Conservation (phyloP, 1,140 invertebrate species). For the Trigoniulus corallinus region DNA sequence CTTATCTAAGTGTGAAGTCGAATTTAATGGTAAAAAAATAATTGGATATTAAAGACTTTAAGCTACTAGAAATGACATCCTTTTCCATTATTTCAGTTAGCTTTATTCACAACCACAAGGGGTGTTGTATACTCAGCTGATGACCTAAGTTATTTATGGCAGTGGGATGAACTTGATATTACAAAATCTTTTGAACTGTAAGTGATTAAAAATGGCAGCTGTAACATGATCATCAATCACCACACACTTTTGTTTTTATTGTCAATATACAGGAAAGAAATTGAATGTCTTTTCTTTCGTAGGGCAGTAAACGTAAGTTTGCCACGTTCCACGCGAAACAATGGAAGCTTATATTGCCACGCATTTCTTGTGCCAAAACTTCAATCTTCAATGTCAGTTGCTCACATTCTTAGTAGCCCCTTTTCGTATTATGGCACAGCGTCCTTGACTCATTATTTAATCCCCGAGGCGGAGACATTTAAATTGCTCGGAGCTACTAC, state of each 20-base stretch:
- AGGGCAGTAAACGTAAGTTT: constrained; percentile 36
- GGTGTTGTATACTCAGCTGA: constrained; percentile 6
- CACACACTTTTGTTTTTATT: not conserved
- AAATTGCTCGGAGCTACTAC: constrained; percentile 37
- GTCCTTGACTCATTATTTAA: constrained; percentile 44
- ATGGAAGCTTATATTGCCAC: constrained; percentile 17
- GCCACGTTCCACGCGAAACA: constrained; percentile 22
- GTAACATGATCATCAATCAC: not conserved
- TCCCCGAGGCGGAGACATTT: constrained; percentile 54
- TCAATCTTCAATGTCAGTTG: constrained; percentile 14
- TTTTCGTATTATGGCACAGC: constrained; percentile 35
- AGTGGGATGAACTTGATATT: constrained; percentile 14
- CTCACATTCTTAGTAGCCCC: constrained; percentile 29
- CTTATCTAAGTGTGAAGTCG: constrained; percentile 21
- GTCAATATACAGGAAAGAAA: not conserved
- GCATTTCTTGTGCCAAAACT: constrained; percentile 33
- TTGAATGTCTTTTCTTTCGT: constrained; percentile 14
- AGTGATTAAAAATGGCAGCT: not conserved
- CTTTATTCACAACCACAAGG: constrained; percentile 19
- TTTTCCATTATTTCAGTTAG: constrained; percentile 14
- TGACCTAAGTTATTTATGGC: constrained; percentile 16
- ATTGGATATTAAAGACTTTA: constrained; percentile 35
- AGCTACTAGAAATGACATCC: too few relatives aligned
- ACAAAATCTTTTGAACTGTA: constrained; percentile 9
- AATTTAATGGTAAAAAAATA: constrained; percentile 37